Percentiles rank a stretch among this genome's conserved stretches.
Evolutionary conservation across 2,888 invertebrate species (phyloP).

Genomic region (Hirtodrosophila trivittata): DNA sequence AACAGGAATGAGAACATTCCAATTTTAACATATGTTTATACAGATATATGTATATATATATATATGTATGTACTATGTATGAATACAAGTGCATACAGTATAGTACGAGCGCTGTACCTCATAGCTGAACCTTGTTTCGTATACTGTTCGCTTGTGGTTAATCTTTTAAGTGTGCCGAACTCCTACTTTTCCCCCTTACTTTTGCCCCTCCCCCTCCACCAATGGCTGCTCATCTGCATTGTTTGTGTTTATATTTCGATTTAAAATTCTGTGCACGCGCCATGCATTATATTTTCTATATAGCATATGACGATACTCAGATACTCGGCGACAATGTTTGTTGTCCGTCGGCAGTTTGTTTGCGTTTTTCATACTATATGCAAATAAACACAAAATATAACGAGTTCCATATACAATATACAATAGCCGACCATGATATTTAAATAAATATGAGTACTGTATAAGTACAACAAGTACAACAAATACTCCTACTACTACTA

Average conservation of each 20-base stretch:
- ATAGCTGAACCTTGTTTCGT: slow-evolving; percentile 37
- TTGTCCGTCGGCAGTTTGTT: slow-evolving; percentile 49
- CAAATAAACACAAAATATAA: slow-evolving; percentile 69
- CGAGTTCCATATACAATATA: slow-evolving; percentile 36
- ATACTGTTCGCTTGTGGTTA: slow-evolving; percentile 56
- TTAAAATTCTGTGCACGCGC: slow-evolving; percentile 75
- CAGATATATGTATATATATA: slow-evolving; percentile 5
- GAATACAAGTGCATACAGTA: too few species aligned
- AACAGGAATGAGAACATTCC: slow-evolving; percentile 33
- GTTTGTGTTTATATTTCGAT: slow-evolving; percentile 66
- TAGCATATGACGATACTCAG: slow-evolving; percentile 35
- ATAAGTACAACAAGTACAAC: slow-evolving; percentile 32
- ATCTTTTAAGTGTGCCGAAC: slow-evolving; percentile 72
- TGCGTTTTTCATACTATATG: slow-evolving; percentile 56
- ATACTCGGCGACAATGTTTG: slow-evolving; percentile 45
- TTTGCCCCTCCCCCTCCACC: not conserved
- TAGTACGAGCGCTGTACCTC: too few species aligned
- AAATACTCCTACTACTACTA: slow-evolving; percentile 27
- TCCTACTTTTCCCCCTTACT: slow-evolving; percentile 4
- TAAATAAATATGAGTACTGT: slow-evolving; percentile 60
- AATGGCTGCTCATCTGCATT: slow-evolving; percentile 1
- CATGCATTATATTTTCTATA: slow-evolving; percentile 66
- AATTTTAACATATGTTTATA: slow-evolving; percentile 31
- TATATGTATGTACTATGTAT: slow-evolving; percentile 20
- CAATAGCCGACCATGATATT: slow-evolving; percentile 52